These are phyloP conservation scores for Anastrepha obliqua DNA, from an alignment of 1,140 invertebrate genomes.

Conservation along the genomic window DNA sequence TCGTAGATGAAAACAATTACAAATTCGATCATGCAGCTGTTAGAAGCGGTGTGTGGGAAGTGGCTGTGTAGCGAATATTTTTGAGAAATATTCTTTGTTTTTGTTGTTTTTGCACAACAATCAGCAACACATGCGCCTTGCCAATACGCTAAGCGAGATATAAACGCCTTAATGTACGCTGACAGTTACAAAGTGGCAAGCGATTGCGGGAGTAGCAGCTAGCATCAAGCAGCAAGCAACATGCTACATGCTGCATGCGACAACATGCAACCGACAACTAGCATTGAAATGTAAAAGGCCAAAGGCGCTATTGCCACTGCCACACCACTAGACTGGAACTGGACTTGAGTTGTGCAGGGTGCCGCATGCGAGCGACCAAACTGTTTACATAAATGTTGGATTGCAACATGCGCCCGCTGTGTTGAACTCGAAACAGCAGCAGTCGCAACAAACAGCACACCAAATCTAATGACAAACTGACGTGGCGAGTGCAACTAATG, in stretches of 20 bases:
- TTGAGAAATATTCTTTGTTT: not conserved
- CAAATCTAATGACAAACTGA: constrained; percentile 39
- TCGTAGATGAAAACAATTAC: constrained; percentile 43
- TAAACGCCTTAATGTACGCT: constrained; percentile 72
- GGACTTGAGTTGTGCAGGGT: not conserved
- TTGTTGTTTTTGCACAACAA: not conserved
- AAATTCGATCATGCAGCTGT: constrained; percentile 2
- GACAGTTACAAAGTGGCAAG: constrained; percentile 74
- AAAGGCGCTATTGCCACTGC: constrained; percentile 47
- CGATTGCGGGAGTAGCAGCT: constrained; percentile 65
- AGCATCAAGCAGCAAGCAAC: constrained; percentile 22
- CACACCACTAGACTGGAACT: constrained; percentile 2
- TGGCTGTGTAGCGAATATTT: not conserved
- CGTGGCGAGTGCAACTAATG: not conserved
- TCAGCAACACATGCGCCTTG: constrained; percentile 3
- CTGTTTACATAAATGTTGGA: constrained; percentile 14
- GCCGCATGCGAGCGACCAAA: not conserved
- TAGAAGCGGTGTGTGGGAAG: not conserved
- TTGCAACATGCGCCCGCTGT: constrained; percentile 43
- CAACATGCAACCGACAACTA: constrained; percentile 7
- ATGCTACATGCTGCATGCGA: constrained; percentile 27
- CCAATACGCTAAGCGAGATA: constrained; percentile 61
- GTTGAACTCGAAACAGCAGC: constrained; percentile 40
- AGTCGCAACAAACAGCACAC: not conserved
- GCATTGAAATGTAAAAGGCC: constrained; percentile 39